Evolutionary conservation across 2,113 vertebrate species (phyloP).

Genomic region (human (Homo sapiens)): GRCh38 chr13:93364501-93365000

Average conservation of each 20-base stretch:
- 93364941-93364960: not conserved
- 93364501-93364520: not conserved
- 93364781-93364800: not conserved
- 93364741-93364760: not conserved
- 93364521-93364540: not conserved
- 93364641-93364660: not conserved
- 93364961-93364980: too few species aligned
- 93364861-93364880: rapidly evolving
- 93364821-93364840: rapidly evolving
- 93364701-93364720: too few species aligned
- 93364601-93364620: conserved; percentile 19
- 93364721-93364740: too few species aligned
- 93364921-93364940: too few species aligned
- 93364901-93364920: not conserved
- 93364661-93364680: not conserved
- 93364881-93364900: rapidly evolving
- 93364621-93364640: not conserved
- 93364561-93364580: not conserved
- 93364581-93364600: not conserved
- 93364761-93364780: not conserved
- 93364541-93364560: conserved; percentile 8
- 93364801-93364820: not conserved
- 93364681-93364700: too few species aligned
- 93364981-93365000: rapidly evolving
- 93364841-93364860: not conserved